Conservation (phyloP, 2,113 vertebrate species). For the Pelodiscus sinensis region DNA sequence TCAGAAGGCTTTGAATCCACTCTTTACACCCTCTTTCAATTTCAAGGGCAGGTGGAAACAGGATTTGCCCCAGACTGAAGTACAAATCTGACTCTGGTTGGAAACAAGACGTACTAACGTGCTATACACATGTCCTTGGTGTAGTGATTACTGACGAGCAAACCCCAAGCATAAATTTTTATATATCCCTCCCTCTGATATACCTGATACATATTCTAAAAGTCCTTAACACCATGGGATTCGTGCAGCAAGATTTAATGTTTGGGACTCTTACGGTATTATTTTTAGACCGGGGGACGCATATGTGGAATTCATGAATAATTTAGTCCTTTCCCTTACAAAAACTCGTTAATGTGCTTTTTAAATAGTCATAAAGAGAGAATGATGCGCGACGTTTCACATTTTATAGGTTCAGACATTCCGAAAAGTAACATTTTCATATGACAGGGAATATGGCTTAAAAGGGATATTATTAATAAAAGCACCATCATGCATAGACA, state of each 20-base stretch:
- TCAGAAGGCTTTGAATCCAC: not conserved
- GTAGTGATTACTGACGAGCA: not conserved
- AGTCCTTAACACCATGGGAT: not conserved
- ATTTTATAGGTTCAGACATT: constrained; percentile 49
- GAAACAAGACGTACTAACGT: not conserved
- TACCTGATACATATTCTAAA: not conserved
- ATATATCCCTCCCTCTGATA: not conserved
- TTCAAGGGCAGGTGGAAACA: not conserved
- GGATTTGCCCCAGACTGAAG: not conserved
- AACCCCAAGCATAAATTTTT: not conserved
- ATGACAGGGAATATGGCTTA: constrained; percentile 58
- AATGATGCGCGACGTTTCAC: constrained; percentile 25
- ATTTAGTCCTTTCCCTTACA: constrained; percentile 63
- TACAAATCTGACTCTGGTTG: not conserved
- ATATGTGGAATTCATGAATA: constrained; percentile 63
- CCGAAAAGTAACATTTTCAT: constrained; percentile 54
- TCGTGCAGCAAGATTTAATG: not conserved
- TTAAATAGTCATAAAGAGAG: constrained; percentile 57
- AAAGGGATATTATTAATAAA: constrained; percentile 69
- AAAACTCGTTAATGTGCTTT: constrained; percentile 61
- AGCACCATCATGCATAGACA: constrained; percentile 50
- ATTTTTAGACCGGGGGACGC: constrained; percentile 37
- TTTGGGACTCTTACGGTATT: constrained; percentile 18
- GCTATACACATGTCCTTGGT: not conserved
- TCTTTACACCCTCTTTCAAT: not conserved